A percentile compares a stretch with the other conserved stretches of the same genome.
phyloP scores from a whole-genome alignment of 2,888 invertebrate species.

The Lasioglossum vierecki region DNA sequence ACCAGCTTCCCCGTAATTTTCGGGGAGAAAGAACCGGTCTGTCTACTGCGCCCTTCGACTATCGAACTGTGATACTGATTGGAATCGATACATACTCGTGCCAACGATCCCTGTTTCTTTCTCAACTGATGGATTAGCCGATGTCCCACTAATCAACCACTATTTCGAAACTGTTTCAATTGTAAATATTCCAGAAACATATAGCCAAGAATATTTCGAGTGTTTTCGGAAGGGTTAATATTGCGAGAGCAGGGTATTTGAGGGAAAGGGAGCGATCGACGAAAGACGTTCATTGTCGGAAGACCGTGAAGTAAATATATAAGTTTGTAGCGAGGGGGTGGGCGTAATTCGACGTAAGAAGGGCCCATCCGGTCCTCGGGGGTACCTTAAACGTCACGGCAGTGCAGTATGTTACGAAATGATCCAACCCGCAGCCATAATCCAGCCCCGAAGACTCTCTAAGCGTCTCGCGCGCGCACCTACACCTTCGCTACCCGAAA shows the following conservation, averaged over 20 bases:
- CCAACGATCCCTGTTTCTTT: not conserved
- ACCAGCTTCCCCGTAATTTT: conserved; percentile 39
- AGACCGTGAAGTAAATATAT: not conserved
- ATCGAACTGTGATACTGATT: conserved; percentile 6
- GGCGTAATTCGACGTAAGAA: conserved; percentile 5
- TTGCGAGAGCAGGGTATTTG: not conserved
- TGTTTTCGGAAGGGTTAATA: not conserved
- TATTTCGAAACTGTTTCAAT: too few relatives aligned
- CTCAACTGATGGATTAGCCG: not conserved
- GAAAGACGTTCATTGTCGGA: conserved; percentile 5
- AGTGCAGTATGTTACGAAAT: conserved; percentile 83
- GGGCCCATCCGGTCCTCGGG: conserved; percentile 41
- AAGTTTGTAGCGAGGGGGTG: not conserved
- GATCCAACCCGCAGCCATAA: conserved; percentile 82
- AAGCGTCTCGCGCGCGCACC: conserved; percentile 57
- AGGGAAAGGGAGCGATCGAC: not conserved
- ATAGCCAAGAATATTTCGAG: not conserved
- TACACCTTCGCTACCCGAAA: conserved; percentile 59
- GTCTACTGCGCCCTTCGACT: not conserved
- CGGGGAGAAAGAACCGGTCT: conserved; percentile 8
- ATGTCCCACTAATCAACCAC: too few relatives aligned
- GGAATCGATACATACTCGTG: not conserved
- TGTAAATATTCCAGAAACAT: not conserved
- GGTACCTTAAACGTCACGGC: conserved; percentile 74
- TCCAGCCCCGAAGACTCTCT: conserved; percentile 72